Percentiles rank a stretch among this genome's conserved stretches.
These are phyloP conservation scores for Bombus difficillimus DNA, from an alignment of 1,140 invertebrate species.

Conservation along the genomic window DNA sequence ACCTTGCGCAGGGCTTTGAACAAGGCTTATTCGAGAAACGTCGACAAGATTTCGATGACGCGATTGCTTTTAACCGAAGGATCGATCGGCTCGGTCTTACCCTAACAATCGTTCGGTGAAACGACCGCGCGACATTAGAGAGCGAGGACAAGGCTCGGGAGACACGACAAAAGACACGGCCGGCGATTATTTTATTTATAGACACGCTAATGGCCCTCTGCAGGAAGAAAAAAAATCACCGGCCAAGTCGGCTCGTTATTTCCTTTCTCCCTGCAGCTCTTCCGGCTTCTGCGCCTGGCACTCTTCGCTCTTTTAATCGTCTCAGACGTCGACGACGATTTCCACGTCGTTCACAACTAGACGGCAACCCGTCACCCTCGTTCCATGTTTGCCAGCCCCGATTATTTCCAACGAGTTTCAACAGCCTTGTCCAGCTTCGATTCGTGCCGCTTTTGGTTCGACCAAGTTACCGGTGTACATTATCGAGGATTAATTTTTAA, in stretches of 20 bases:
- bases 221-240: constrained; percentile 21
- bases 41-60: neutral
- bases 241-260: constrained; percentile 51
- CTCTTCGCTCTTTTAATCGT: constrained; percentile 27
- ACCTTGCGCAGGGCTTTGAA: no score
- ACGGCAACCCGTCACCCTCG: neutral
- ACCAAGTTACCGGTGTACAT: neutral
- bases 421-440: neutral
- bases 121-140: neutral
- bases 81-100: neutral
- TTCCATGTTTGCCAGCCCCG: neutral
- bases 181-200: constrained; percentile 57
- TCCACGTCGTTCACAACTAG: constrained; percentile 13
- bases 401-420: constrained; percentile 30
- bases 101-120: neutral
- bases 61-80: neutral
- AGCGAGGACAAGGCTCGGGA: neutral
- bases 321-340: constrained; percentile 25
- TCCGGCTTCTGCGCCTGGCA: constrained; percentile 36
- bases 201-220: constrained; percentile 47
- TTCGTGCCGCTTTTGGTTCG: neutral
- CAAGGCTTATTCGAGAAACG: neutral
- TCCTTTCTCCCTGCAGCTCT: constrained; percentile 21
- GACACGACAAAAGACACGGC: constrained; percentile 38
- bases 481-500: neutral